phyloP scores from a whole-genome alignment of 2,797 vertebrate species.

The Myotis planiceps region DNA sequence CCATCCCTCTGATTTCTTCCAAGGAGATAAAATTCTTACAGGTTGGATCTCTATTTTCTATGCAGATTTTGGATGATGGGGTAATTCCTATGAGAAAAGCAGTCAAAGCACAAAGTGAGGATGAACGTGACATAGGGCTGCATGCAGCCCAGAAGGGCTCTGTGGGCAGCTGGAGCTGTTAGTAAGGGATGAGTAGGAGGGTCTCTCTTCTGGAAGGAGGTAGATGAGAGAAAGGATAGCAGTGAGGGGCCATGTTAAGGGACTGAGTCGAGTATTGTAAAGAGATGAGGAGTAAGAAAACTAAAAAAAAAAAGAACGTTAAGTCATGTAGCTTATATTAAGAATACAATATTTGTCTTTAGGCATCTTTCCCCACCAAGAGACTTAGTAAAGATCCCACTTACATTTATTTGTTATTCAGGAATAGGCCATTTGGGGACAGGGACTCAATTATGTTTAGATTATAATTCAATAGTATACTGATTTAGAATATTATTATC shows the following conservation, averaged over 20 bases:
- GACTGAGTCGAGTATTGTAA: neutral
- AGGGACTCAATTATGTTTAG: conserved; percentile 36
- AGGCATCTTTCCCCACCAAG: conserved; percentile 23
- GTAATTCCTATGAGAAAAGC: conserved; percentile 8
- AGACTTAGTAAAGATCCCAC: conserved; percentile 56
- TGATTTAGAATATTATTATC: neutral
- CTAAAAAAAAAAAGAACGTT: neutral
- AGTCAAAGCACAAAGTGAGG: neutral
- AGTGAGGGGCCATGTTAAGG: neutral
- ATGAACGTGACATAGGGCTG: neutral
- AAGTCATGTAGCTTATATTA: conserved; percentile 67
- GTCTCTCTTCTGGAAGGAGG: neutral
- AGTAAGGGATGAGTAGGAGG: neutral
- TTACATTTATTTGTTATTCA: conserved; percentile 66
- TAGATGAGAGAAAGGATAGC: neutral
- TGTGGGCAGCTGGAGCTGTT: neutral
- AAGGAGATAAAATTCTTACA: neutral
- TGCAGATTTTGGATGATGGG: neutral
- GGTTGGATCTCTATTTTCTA: neutral
- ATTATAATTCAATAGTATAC: conserved; percentile 1
- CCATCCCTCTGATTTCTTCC: conserved; percentile 17
- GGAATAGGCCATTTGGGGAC: conserved; percentile 39
- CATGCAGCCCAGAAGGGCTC: neutral
- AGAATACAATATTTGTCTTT: conserved; percentile 41
- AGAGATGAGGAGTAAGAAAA: conserved; percentile 50